Conservation (phyloP, 2,113 vertebrate genomes). For the Pterocles burchelli region DNA sequence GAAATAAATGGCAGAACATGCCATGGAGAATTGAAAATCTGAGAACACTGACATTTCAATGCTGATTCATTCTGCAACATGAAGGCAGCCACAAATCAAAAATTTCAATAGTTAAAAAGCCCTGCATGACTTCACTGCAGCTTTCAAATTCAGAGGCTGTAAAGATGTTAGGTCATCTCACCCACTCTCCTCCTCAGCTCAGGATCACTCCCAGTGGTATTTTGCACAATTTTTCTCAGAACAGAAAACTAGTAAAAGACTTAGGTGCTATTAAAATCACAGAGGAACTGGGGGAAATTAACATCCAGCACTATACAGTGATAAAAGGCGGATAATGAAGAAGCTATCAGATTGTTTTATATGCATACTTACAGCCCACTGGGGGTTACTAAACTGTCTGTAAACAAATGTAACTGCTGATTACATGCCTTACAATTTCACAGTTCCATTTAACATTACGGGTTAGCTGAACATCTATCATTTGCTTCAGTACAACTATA, state of each 20-base stretch:
- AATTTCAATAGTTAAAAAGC: background rate
- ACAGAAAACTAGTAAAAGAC: background rate
- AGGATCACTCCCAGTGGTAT: background rate
- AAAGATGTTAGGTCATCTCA: background rate
- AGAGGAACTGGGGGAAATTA: background rate
- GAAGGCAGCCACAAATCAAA: background rate
- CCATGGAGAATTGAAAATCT: background rate
- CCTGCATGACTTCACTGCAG: background rate
- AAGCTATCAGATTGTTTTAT: background rate
- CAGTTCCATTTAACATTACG: background rate
- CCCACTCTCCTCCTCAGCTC: background rate
- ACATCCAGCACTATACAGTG: background rate
- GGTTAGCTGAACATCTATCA: background rate
- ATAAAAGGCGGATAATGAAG: background rate
- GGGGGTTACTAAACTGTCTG: background rate
- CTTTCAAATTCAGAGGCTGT: background rate
- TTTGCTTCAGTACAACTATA: background rate
- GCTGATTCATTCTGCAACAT: background rate
- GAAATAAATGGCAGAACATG: background rate
- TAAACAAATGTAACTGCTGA: slow-evolving; percentile 28
- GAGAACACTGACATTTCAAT: background rate
- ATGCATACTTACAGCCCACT: background rate
- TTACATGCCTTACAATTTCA: background rate
- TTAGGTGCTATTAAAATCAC: background rate
- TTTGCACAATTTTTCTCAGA: background rate